These are phyloP conservation scores for Alviniconcha strummeri DNA, from an alignment of 2,888 invertebrate species.

Conservation along the genomic window DNA sequence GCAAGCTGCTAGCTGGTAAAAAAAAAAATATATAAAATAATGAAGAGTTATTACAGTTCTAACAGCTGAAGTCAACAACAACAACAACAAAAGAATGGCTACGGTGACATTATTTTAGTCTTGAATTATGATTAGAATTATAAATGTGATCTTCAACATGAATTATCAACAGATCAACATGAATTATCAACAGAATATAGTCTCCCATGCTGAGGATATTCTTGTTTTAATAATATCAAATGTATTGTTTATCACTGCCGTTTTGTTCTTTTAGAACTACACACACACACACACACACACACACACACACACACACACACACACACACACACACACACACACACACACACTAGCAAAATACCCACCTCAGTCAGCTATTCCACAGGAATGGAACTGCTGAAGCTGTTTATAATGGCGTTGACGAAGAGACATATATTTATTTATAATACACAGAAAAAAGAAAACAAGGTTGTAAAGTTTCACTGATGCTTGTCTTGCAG, in stretches of 20 bases:
- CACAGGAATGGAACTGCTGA: background rate
- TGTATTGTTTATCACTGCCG: too few species aligned
- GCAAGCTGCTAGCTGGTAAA: too few species aligned
- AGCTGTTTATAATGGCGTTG: background rate
- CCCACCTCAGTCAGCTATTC: slow-evolving; percentile 4
- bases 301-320: background rate
- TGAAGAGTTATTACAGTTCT: too few species aligned
- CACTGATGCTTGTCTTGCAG: background rate
- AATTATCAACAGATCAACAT: background rate
- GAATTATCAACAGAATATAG: background rate
- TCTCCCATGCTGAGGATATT: background rate
- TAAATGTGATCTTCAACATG: slow-evolving; percentile 1
- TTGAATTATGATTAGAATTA: background rate
- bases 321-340: slow-evolving; percentile 14
- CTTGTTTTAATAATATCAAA: too few species aligned
- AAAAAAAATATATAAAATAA: too few species aligned
- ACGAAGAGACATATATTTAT: background rate
- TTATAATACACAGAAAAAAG: background rate
- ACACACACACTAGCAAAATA: slow-evolving; percentile 11
- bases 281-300: slow-evolving; percentile 11
- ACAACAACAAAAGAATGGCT: too few species aligned
- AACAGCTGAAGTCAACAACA: too few species aligned
- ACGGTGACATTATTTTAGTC: too few species aligned
- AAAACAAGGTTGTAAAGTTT: background rate
- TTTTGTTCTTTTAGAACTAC: background rate